These are phyloP conservation scores for Bos taurus DNA, from an alignment of 2,113 vertebrate species.

Conservation along the genomic window ARS-UCD2.0 NC_037328.1:97275501-97276000, in stretches of 20 bases:
- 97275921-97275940: not conserved
- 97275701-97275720: not conserved
- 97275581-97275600: not conserved
- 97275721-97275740: not conserved
- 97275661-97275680: not conserved
- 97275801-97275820: not conserved
- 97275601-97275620: not conserved
- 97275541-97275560: not conserved
- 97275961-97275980: not conserved
- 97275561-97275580: not conserved
- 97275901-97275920: not conserved
- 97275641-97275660: not conserved
- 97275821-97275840: not conserved
- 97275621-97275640: not conserved
- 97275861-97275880: not conserved
- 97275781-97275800: not conserved
- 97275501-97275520: not conserved
- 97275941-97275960: not conserved
- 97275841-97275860: not conserved
- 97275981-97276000: not conserved
- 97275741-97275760: not conserved
- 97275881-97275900: not conserved
- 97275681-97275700: not conserved
- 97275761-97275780: not conserved
- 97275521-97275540: not conserved